phyloP scores from a whole-genome alignment of 2,113 vertebrate genomes.

The Perca flavescens region DNA sequence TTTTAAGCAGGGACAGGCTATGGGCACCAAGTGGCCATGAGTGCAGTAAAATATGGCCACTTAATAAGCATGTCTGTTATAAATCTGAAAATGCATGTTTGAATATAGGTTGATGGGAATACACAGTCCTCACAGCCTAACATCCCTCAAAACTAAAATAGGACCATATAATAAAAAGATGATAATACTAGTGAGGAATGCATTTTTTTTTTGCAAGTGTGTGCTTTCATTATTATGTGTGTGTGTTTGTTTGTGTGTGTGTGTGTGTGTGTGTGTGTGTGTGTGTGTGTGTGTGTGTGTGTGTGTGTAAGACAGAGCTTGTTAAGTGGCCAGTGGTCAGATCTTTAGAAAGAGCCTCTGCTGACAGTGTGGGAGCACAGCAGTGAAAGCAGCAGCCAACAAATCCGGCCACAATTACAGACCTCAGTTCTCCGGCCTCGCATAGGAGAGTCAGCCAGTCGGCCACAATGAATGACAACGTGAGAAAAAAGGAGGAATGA shows the following conservation, averaged over 20 bases:
- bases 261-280: constrained; percentile 9
- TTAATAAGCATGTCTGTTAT: constrained; percentile 42
- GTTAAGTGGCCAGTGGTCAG: constrained; percentile 51
- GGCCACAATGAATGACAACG: background rate
- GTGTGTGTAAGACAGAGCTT: constrained; percentile 4
- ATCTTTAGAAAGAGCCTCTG: constrained; percentile 52
- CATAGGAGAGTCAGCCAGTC: constrained; percentile 21
- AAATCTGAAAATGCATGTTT: constrained; percentile 46
- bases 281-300: constrained; percentile 18
- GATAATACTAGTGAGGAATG: constrained; percentile 41
- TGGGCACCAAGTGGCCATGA: constrained; percentile 23
- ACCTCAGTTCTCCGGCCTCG: constrained; percentile 35
- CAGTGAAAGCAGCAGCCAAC: constrained; percentile 50
- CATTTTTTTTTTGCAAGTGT: background rate
- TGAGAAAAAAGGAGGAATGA: constrained; percentile 10
- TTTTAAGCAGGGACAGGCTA: constrained; percentile 24
- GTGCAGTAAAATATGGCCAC: constrained; percentile 30
- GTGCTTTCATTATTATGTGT: constrained; percentile 17
- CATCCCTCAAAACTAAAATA: constrained; percentile 24
- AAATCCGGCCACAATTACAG: constrained; percentile 73
- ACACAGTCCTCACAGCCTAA: background rate
- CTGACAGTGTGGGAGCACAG: constrained; percentile 56
- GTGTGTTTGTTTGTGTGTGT: constrained; percentile 7
- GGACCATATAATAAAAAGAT: constrained; percentile 17
- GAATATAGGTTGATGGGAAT: constrained; percentile 40